Evolutionary conservation across 2,113 vertebrate genomes (phyloP).

Genomic region (Mobula hypostoma): DNA sequence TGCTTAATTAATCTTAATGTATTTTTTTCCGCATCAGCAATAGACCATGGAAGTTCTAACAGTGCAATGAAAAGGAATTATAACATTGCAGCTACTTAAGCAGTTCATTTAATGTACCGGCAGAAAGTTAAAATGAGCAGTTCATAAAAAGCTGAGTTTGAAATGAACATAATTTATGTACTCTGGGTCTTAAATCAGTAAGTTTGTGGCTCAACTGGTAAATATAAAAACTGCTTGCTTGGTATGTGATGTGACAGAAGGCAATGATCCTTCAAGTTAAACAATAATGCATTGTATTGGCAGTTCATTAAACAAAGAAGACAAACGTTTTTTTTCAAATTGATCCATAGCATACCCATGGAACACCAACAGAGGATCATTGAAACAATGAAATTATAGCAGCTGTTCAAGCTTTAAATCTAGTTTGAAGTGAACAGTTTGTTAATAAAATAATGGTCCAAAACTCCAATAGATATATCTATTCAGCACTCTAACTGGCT

Average conservation of each 20-base stretch:
- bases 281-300: background rate
- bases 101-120: slow-evolving; percentile 25
- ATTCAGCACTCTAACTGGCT: background rate
- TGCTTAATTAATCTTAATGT: slow-evolving; percentile 27
- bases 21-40: slow-evolving; percentile 16
- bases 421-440: background rate
- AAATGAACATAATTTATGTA: slow-evolving; percentile 8
- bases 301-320: background rate
- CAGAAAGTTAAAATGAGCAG: slow-evolving; percentile 1
- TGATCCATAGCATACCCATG: background rate
- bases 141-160: background rate
- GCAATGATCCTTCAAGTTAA: background rate
- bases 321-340: background rate
- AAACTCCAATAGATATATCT: background rate
- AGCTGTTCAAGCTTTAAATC: background rate
- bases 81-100: slow-evolving; percentile 27
- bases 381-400: background rate
- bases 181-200: background rate
- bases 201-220: background rate
- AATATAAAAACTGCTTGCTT: background rate
- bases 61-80: slow-evolving; percentile 27
- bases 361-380: background rate
- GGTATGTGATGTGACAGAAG: background rate
- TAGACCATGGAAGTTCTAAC: background rate
- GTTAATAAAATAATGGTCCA: background rate